Evolutionary conservation across 2,797 vertebrate species (phyloP), one percentile per base, ranked within the genome.

Genomic region (Miichthys miiuy): DNA sequence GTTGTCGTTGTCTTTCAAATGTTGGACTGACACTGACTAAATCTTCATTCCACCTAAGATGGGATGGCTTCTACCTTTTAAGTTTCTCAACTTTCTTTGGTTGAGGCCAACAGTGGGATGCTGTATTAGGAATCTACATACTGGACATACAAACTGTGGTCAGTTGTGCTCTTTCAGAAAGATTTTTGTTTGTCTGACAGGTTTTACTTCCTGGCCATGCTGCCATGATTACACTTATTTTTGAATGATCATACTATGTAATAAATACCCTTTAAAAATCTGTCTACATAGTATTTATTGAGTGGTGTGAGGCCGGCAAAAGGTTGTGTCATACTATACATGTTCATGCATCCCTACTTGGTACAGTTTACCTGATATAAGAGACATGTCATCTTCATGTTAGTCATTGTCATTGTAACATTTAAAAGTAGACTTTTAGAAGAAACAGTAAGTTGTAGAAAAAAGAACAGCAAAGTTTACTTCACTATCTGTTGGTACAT

Each of bases 261-360:
- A 89, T 89, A 89, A 88, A 90, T 56, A 54, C 44, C 44, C 51
- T 64, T 5, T 50, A 34, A 81, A 75, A 87, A 81, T 23, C 44
- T 20, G n/a, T 63, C 42, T 46, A 7, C 20, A 18, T 9, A 1
- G 14, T n/a, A 8, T 87, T 71, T 34, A 77, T 75, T 80, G 27
- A 81, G 17, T 60, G 42, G 20, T 71, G 25, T 77, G 18, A 52
- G 23, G 16, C 2, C 0, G n/a, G 41, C 13, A 20, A 21, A 11
- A 51, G 38, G 11, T 17, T 34, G 20, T 11, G 20, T 34, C 4
- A 41, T 42, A 17, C n/a, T 21, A 0, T 2, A 25, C 6, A 13
- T 54, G 30, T 23, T 56, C 27, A 10, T 10, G 20, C 17, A 42
- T 18, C 18, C 6, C 4, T 13, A n/a, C n/a, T 25, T 6, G 17